These are phyloP conservation scores for Iselma pallidipennis DNA, from an alignment of 2,888 invertebrate genomes.

Conservation along the genomic window DNA sequence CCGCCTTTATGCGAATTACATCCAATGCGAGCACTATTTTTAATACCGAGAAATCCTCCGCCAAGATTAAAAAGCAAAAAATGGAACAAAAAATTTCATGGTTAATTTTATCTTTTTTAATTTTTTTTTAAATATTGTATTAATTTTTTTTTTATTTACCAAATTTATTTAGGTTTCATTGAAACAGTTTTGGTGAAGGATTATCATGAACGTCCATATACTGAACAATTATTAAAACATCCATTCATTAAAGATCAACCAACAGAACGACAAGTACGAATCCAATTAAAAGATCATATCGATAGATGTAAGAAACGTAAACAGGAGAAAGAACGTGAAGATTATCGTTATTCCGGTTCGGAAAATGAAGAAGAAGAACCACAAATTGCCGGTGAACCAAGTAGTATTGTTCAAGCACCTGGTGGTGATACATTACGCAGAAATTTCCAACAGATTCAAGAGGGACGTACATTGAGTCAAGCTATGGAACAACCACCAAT, in stretches of 20 bases:
- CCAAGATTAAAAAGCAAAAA: constrained; percentile 97
- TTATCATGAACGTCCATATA: constrained; percentile 97
- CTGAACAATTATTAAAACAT: constrained; percentile 96
- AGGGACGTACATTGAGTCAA: constrained; percentile 67
- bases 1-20: constrained; percentile 99
- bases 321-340: constrained; percentile 82
- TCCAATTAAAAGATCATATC: constrained; percentile 99
- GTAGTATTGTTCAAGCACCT: constrained; percentile 87
- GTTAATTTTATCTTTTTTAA: constrained; percentile 41
- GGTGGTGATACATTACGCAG: constrained; percentile 95
- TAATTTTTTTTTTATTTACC: too few species aligned
- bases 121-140: not conserved
- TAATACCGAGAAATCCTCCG: constrained; percentile 97
- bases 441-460: constrained; percentile 98
- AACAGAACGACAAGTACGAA: constrained; percentile 96
- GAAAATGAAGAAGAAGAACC: constrained; percentile 97
- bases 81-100: constrained; percentile 97
- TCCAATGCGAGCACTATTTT: constrained; percentile 98
- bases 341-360: constrained; percentile 88
- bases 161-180: constrained; percentile 72
- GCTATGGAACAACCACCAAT: constrained; percentile 64
- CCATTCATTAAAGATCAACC: constrained; percentile 98
- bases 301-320: constrained; percentile 96
- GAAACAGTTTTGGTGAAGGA: constrained; percentile 97
- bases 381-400: constrained; percentile 90